Evolutionary conservation across 2,888 invertebrate genomes (phyloP).

Genomic region (Creontiades dilutus): DNA sequence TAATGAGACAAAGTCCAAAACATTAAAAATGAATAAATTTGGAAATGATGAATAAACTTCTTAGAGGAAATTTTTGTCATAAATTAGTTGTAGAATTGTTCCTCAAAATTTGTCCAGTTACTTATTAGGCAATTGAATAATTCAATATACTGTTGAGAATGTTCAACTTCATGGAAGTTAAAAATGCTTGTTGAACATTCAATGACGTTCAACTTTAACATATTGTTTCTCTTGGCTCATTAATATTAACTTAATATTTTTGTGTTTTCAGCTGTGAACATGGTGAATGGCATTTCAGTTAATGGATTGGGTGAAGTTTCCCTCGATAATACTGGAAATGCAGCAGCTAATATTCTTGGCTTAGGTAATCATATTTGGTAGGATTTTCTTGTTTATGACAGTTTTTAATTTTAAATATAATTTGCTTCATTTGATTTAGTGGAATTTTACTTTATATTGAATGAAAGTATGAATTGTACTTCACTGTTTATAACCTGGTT

Average conservation of each 20-base stretch:
- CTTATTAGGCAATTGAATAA: no score
- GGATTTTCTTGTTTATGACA: conserved; percentile 21
- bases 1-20: no score
- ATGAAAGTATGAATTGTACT: neutral
- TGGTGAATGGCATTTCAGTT: conserved; percentile 87
- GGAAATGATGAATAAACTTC: no score
- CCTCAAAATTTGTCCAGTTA: no score
- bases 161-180: no score
- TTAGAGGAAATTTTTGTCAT: no score
- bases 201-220: no score
- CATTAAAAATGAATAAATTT: no score
- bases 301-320: conserved; percentile 87
- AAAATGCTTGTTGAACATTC: no score
- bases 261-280: conserved; percentile 82
- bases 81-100: no score
- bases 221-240: no score
- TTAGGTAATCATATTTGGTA: conserved; percentile 75
- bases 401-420: neutral
- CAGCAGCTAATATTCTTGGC: conserved; percentile 78
- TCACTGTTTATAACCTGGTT: neutral
- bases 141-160: no score
- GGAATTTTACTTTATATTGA: neutral
- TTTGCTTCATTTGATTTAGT: neutral
- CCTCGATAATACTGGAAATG: conserved; percentile 84
- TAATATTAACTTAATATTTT: neutral